Evolutionary conservation across 2,888 invertebrate species (phyloP).

Genomic region (Gandaritis pyraliata): DNA sequence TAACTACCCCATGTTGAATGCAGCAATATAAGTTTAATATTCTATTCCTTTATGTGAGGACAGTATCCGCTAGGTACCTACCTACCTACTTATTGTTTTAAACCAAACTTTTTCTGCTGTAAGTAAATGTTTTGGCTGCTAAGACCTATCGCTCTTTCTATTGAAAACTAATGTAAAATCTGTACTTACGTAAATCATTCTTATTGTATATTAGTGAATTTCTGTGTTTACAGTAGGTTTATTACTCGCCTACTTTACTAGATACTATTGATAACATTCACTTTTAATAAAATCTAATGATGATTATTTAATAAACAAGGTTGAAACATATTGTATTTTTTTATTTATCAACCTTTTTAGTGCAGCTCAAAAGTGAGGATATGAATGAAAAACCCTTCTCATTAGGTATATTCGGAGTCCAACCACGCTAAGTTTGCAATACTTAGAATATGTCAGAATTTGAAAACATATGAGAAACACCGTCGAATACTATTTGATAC

Average conservation of each 20-base stretch:
- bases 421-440: no score
- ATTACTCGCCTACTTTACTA: conserved; percentile 74
- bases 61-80: not conserved
- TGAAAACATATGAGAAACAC: no score
- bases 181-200: conserved; percentile 14
- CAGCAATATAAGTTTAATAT: no score
- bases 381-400: no score
- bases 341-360: conserved; percentile 16
- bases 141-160: conserved; percentile 5
- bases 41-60: not conserved
- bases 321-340: conserved; percentile 53
- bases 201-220: conserved; percentile 23
- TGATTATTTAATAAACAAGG: conserved; percentile 69
- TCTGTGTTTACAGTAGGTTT: conserved; percentile 64
- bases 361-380: no score
- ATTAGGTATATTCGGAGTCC: no score
- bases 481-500: no score
- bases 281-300: conserved; percentile 71
- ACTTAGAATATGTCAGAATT: no score
- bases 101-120: not conserved
- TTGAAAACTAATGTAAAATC: conserved; percentile 12
- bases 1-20: no score
- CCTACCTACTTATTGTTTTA: not conserved
- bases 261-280: conserved; percentile 67
- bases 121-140: conserved; percentile 11